Evolutionary conservation across 2,797 vertebrate genomes (phyloP), one percentile per base, ranked within the genome.

Genomic region (Rhinichthys osculus): DNA sequence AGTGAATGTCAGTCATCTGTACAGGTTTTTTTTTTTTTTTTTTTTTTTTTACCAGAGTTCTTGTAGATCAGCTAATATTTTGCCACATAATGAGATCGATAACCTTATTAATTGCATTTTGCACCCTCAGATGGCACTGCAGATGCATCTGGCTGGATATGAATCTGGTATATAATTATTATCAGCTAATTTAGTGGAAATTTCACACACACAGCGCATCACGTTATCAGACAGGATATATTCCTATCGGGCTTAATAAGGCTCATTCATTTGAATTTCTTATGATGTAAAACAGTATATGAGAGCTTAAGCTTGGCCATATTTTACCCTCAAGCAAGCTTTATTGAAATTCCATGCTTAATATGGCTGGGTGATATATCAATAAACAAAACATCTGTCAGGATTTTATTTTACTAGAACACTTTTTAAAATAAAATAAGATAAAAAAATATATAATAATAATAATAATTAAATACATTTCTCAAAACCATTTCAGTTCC

Each of bases 161-260:
- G 78, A 87, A 90, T 88, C 71, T 66, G 78, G 66, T 57, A 14
- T 66, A 77, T 77, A 47, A 74, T 85, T 85, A 87, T 85, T 57
- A 88, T 81, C 82, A 82, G 85, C 66, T 88, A 78, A 88, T 86
- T 90, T 84, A 71, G 27, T 14, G 38, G 67, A 87, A 79, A 83
- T 85, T 79, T 70, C 57, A 79, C 59, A 70, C 57, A 71, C 19
- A 17, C 21, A 81, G 77, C 50, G 57, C 78, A 88, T 72, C 21
- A 40, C 57, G 59, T 81, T 85, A 85, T 84, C 85, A 87, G 80
- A 81, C 80, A 85, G 76, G 81, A 85, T 77, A 42, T 78, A 59
- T 79, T 79, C 84, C n/a, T 74, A 82, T 67, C 78, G 7, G 10
- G 38, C 83, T 84, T 78, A 80, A 85, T 83, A 85, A 17, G 30